Percentiles rank a stretch among this genome's conserved stretches.
Evolutionary conservation across 2,113 vertebrate genomes (phyloP).

Genomic region (Sphaerodactylus townsendi): DNA sequence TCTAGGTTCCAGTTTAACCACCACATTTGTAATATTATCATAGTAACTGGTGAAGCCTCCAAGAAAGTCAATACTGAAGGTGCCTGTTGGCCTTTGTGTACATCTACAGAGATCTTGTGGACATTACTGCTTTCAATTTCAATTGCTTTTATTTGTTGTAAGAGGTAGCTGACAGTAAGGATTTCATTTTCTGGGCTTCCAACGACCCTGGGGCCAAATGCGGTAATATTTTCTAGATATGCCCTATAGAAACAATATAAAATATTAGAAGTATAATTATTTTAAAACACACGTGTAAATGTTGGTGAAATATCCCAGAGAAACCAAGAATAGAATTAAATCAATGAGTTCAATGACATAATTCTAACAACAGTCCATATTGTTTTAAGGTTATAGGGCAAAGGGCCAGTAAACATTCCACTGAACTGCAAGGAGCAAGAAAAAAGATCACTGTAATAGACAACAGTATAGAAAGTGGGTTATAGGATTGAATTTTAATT

Average conservation of each 20-base stretch:
- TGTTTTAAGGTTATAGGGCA: accelerated
- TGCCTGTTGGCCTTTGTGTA: slow-evolving; percentile 93
- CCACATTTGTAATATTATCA: slow-evolving; percentile 91
- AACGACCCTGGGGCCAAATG: slow-evolving; percentile 88
- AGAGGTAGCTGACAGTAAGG: slow-evolving; percentile 87
- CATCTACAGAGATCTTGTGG: slow-evolving; percentile 83
- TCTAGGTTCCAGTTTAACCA: slow-evolving; percentile 88
- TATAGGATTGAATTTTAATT: accelerated
- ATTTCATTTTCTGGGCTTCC: slow-evolving; percentile 94
- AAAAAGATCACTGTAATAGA: not conserved
- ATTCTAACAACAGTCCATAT: not conserved
- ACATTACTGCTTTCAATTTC: slow-evolving; percentile 71
- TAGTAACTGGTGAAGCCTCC: slow-evolving; percentile 98
- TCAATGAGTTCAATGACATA: accelerated
- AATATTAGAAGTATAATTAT: slow-evolving; percentile 5
- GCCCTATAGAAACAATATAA: slow-evolving; percentile 73
- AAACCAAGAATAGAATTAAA: not conserved
- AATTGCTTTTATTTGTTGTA: slow-evolving; percentile 86
- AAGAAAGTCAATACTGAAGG: slow-evolving; percentile 96
- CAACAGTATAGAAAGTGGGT: not conserved
- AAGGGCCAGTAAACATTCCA: not conserved
- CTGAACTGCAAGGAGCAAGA: not conserved
- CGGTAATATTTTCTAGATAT: slow-evolving; percentile 91
- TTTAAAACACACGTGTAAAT: not conserved
- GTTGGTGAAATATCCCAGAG: not conserved